Evolutionary conservation across 2,797 vertebrate genomes (phyloP).

Genomic region (Chiroxiphia lanceolata): DNA sequence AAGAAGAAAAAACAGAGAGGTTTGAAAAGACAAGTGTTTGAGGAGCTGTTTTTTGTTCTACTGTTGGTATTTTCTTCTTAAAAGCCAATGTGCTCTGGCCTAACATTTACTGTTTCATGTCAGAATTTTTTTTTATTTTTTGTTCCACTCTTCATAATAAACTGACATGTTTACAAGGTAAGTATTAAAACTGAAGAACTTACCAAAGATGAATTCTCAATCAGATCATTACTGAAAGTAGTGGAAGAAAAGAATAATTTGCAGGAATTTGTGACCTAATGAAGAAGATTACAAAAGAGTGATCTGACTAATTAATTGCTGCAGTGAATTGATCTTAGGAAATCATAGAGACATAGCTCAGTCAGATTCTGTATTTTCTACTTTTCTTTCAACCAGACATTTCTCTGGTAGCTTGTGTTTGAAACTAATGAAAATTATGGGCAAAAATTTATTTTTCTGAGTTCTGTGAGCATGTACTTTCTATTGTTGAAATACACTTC

Average conservation of each 20-base stretch:
- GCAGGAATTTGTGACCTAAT: neutral
- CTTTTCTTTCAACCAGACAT: neutral
- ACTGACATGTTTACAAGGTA: neutral
- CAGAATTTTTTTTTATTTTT: neutral
- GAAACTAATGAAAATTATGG: neutral
- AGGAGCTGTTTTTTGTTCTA: slow-evolving; percentile 7
- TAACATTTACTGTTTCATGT: neutral
- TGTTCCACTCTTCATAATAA: neutral
- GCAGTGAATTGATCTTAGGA: neutral
- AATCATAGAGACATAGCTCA: neutral
- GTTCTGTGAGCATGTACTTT: neutral
- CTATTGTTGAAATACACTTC: neutral
- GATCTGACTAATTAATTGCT: neutral
- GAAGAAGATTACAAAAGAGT: neutral
- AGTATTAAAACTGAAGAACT: neutral
- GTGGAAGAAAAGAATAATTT: neutral
- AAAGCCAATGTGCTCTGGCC: neutral
- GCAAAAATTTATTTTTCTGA: neutral
- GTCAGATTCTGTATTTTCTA: neutral
- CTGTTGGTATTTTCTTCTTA: slow-evolving; percentile 28
- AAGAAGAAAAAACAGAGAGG: neutral
- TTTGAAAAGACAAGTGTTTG: neutral
- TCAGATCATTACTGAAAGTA: neutral
- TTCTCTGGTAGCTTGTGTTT: neutral
- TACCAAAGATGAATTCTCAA: neutral